Evolutionary conservation across 1,140 invertebrate genomes (phyloP), one percentile per base, ranked within the genome.

Genomic region (Drosophila prosaltans): DNA sequence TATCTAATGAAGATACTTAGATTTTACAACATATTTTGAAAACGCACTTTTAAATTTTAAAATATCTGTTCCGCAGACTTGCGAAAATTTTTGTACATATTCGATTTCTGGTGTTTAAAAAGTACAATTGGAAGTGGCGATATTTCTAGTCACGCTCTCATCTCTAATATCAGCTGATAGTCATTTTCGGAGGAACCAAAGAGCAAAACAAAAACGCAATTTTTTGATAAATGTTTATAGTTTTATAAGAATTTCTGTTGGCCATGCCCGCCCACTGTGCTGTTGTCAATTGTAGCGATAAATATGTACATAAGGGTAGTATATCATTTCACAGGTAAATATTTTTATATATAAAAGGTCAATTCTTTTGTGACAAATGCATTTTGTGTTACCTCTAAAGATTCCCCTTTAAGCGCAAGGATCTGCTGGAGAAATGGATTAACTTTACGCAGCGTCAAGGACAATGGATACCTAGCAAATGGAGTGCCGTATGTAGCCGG

Each of bases 271-370:
- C 91, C 30, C 86, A 91, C 66, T 92, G 91, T 64, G 86, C 84
- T 16, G 91, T 92, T 2, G 70, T 81, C n/a, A 90, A 91, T 77
- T 92, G 91, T 59, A 83, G 77, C 68, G 78, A 91, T 68, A 92
- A 91, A 81, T 92, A 92, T 74, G 81, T 88, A 5, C 91, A 92
- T 61, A 67, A 79, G 3, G 86, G 85, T 39, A 91, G 81, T 73
- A 85, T 92, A 32, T 92, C 91, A 0, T 92, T 92, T 36, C 91
- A 92, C 74, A 91, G 89, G 91, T 91, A 9, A 70, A 57, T 36
- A 10, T 16, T 5, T 3, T 39, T 9, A 3, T 32, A 4, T 36
- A 36, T 36, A 26, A 26, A 7, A 26, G 9, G 5, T 16, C 16
- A 4, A 8, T 26, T 51, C 9, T 26, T 26, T 24, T 55, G 63